phyloP scores from a whole-genome alignment of 2,113 vertebrate species.

The Rhagologus leucostigma region DNA sequence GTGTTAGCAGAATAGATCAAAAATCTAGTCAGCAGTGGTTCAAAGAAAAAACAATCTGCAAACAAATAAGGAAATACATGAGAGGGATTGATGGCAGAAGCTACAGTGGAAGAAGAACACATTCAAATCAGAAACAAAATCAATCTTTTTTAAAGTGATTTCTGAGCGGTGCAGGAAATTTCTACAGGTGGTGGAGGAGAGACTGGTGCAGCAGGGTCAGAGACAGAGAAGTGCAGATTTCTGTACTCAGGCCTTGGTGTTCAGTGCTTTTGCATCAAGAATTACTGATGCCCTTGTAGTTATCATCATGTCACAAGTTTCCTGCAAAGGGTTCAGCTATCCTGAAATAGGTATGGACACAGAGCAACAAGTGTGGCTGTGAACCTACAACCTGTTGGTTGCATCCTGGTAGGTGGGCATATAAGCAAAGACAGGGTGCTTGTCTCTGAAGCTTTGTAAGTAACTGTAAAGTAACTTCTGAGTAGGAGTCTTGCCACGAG shows the following conservation, averaged over 20 bases:
- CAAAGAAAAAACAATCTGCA: neutral
- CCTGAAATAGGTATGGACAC: neutral
- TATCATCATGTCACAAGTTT: neutral
- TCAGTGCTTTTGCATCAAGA: neutral
- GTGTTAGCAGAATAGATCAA: neutral
- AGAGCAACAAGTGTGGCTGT: neutral
- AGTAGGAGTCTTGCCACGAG: neutral
- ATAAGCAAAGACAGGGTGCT: neutral
- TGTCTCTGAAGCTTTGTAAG: neutral
- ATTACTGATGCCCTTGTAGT: neutral
- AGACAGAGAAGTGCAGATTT: neutral
- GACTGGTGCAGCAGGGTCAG: neutral
- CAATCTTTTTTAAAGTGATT: neutral
- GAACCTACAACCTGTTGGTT: neutral
- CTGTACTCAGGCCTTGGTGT: neutral
- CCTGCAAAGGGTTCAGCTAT: neutral
- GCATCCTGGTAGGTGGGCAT: neutral
- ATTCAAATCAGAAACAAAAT: neutral
- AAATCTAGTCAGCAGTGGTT: neutral
- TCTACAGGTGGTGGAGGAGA: neutral
- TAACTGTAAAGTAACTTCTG: neutral
- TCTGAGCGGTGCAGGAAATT: neutral
- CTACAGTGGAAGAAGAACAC: neutral
- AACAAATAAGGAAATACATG: neutral
- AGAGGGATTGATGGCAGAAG: neutral